Conservation (phyloP, 2,797 vertebrate species). For the Anabacerthia variegaticeps region DNA sequence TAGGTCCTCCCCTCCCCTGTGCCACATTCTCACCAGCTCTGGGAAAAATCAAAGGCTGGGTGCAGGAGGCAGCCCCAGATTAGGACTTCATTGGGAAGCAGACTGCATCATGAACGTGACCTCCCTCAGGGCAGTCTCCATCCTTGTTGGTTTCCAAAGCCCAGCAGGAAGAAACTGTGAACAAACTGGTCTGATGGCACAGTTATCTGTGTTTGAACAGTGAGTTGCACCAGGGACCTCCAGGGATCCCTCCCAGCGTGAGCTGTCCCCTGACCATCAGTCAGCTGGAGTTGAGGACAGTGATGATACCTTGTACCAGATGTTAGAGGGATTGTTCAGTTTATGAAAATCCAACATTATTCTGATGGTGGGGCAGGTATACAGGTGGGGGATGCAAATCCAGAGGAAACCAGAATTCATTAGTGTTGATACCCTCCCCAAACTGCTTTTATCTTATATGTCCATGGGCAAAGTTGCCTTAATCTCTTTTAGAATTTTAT, state of each 20-base stretch:
- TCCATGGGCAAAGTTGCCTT: not conserved
- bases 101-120: accelerated
- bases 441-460: not conserved
- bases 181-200: not conserved
- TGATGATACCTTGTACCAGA: not conserved
- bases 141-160: not conserved
- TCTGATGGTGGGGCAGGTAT: not conserved
- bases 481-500: not conserved
- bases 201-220: not conserved
- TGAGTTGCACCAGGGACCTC: not conserved
- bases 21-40: accelerated
- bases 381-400: not conserved
- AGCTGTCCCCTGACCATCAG: not conserved
- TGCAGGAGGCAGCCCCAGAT: not conserved
- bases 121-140: not conserved
- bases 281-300: not conserved
- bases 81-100: not conserved
- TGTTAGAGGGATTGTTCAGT: not conserved
- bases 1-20: accelerated
- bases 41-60: not conserved
- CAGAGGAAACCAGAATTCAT: not conserved
- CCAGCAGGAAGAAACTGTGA: not conserved
- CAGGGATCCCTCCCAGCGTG: not conserved
- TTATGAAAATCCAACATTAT: not conserved
- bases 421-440: not conserved